A percentile compares a stretch with the other conserved stretches of the same genome.
Evolutionary conservation across 2,888 invertebrate genomes (phyloP).

Genomic region (Phortica magna): DNA sequence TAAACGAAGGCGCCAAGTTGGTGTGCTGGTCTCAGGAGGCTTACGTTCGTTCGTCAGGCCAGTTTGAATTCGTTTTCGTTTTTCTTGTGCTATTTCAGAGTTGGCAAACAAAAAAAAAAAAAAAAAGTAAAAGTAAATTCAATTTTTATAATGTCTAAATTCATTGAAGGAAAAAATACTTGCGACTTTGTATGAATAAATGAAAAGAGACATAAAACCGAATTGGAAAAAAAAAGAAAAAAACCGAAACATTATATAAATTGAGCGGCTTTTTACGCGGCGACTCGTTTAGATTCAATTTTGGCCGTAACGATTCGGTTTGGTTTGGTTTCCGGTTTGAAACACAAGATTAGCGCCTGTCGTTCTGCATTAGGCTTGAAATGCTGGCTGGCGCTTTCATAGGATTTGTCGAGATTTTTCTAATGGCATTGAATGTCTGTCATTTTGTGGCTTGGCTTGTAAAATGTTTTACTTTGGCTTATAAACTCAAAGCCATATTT

Average conservation of each 20-base stretch:
- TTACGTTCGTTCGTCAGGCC: conserved; percentile 1
- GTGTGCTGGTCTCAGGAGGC: background rate
- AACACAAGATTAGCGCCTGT: background rate
- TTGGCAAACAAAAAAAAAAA: background rate
- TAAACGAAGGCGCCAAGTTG: background rate
- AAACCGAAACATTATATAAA: background rate
- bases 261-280: background rate
- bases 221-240: conserved; percentile 1
- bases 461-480: background rate
- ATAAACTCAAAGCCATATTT: background rate
- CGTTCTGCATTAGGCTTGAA: background rate
- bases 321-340: background rate
- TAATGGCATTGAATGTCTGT: background rate
- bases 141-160: conserved; percentile 35
- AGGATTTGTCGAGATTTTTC: conserved; percentile 10
- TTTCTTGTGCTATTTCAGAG: conserved; percentile 4
- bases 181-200: background rate
- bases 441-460: background rate
- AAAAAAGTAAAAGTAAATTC: background rate
- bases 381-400: background rate
- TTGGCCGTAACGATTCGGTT: conserved; percentile 8
- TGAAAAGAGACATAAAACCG: background rate
- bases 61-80: conserved; percentile 31
- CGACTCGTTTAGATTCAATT: background rate
- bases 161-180: background rate